Conservation (phyloP, 1,140 invertebrate genomes). For the Phymorhynchus buccinoides region DNA sequence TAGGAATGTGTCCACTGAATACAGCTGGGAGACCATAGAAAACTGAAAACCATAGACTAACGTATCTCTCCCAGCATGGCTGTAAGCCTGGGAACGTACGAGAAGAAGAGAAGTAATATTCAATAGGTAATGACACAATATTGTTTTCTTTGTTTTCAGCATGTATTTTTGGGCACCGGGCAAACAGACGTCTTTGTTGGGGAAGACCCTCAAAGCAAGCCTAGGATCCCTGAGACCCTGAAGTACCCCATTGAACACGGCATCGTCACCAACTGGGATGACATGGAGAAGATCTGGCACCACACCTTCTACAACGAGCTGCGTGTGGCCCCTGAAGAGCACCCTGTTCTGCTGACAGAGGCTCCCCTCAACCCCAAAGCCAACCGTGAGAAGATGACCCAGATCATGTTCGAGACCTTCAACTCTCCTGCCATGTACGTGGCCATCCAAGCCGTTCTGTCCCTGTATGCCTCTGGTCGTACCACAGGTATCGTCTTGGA, state of each 20-base stretch:
- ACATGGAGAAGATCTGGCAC: conserved; percentile 2
- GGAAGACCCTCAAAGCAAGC: not conserved
- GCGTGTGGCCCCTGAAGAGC: not conserved
- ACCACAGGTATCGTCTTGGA: not conserved
- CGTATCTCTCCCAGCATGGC: no score
- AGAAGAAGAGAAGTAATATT: no score
- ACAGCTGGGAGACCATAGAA: no score
- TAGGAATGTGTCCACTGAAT: no score
- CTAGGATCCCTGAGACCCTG: not conserved
- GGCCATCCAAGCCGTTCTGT: not conserved
- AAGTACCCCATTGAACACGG: not conserved
- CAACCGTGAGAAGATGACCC: not conserved
- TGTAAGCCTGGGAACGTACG: no score
- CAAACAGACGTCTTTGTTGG: no score
- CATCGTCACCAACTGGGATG: not conserved
- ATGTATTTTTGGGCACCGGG: no score
- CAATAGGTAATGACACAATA: no score
- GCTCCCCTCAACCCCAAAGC: not conserved
- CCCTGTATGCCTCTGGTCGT: not conserved
- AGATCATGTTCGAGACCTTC: not conserved
- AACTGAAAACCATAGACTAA: no score
- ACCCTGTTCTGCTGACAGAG: not conserved
- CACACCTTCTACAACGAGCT: not conserved
- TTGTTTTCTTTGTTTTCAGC: no score
- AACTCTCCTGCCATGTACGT: not conserved